These are phyloP conservation scores for Oryzias javanicus DNA, from an alignment of 2,113 vertebrate genomes.

Conservation along the genomic window DNA sequence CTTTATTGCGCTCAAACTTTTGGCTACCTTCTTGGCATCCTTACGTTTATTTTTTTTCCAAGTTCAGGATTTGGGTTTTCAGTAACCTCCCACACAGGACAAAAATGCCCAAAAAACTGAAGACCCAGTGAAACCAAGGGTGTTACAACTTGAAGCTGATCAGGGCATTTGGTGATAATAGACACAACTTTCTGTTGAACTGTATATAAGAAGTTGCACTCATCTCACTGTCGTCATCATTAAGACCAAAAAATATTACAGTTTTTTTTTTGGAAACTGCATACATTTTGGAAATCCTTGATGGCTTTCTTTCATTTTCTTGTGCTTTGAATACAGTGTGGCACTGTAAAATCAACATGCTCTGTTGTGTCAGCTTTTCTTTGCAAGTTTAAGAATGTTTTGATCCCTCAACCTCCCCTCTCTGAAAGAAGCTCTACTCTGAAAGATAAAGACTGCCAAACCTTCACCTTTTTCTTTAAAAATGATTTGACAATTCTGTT, in stretches of 20 bases:
- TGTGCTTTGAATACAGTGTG: slow-evolving; percentile 26
- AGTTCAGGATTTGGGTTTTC: too few relatives aligned
- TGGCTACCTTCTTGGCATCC: too few relatives aligned
- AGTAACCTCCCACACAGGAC: too few relatives aligned
- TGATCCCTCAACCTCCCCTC: slow-evolving; percentile 56
- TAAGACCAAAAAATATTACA: slow-evolving; percentile 13
- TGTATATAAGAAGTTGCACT: too few relatives aligned
- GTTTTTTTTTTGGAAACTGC: slow-evolving; percentile 13
- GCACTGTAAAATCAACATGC: slow-evolving; percentile 46
- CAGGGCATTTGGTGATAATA: too few relatives aligned
- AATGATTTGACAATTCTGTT: slow-evolving; percentile 70
- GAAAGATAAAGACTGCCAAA: slow-evolving; percentile 74
- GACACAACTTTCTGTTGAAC: not conserved
- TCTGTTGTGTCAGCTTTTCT: slow-evolving; percentile 44
- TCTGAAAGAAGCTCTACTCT: slow-evolving; percentile 66
- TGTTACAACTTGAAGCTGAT: too few relatives aligned
- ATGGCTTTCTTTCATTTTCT: slow-evolving; percentile 30
- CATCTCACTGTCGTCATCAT: slow-evolving; percentile 7
- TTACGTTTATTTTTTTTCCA: too few relatives aligned
- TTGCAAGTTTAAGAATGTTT: slow-evolving; percentile 63
- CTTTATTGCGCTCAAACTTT: too few relatives aligned
- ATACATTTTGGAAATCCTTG: slow-evolving; percentile 34
- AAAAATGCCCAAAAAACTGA: too few relatives aligned
- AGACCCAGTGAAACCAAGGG: too few relatives aligned
- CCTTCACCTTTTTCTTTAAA: slow-evolving; percentile 69